Evolutionary conservation across 2,797 vertebrate genomes (phyloP), one percentile per base, ranked within the genome.

Genomic region (Lacerta agilis): DNA sequence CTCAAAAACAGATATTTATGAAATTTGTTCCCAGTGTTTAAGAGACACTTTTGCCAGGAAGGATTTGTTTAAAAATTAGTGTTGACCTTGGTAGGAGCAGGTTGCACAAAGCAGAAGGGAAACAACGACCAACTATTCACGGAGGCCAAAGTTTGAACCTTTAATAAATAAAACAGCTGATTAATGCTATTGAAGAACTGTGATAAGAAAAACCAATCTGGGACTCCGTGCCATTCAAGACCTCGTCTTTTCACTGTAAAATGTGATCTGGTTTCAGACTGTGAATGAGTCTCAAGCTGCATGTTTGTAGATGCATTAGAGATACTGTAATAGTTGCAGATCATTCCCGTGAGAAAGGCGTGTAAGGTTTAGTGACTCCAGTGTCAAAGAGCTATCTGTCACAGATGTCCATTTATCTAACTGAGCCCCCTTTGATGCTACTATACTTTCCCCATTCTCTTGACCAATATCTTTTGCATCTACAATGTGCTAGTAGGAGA

Each of bases 221-320:
- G 97, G 96, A 96, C 92, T 97, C 97, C 97, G 95, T 94, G 95
- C 93, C 95, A 96, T 95, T 97, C 96, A 96, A 97, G 97, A 97
- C 96, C 97, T 96, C 11, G 86, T 94, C 97, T 97, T 98, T 98
- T 98, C 97, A 97, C 95, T 91, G 73, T 92, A 95, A 89, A 88
- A 95, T 88, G 94, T 97, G 97, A 98, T 98, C 97, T 97, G 95
- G 96, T 98, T 98, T 98, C 97, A 96, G 94, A 92, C 95, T 91
- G 95, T 97, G 97, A 97, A 96, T 96, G 94, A 96, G 92, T 95
- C 95, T 95, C 91, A 90, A 96, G 92, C 94, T 96, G 93, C 89
- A 92, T 95, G 97, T 97, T 93, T 96, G 95, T 95, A 94, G 92
- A 95, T 66, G 92, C 95, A 92, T 97, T 97, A 96, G 96, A 97